Evolutionary conservation across 2,113 vertebrate species (phyloP).

Genomic region (Chascanopsetta lugubris): DNA sequence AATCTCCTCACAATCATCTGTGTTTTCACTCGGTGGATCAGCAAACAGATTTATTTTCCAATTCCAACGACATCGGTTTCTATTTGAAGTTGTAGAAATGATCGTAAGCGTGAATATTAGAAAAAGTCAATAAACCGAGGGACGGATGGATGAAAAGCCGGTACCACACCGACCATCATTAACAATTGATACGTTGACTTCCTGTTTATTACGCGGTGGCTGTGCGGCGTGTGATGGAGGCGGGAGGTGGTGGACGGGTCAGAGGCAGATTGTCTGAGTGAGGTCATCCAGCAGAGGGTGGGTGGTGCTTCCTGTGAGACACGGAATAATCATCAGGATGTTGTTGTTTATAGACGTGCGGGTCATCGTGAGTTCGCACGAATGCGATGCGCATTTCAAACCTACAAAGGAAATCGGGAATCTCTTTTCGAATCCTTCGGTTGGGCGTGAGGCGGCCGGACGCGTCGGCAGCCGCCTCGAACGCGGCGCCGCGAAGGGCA

Average conservation of each 20-base stretch:
- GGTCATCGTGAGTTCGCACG: not conserved
- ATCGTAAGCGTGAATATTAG: no score
- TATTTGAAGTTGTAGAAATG: no score
- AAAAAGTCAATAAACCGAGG: no score
- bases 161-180: no score
- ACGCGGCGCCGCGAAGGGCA: slow-evolving; percentile 1
- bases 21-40: no score
- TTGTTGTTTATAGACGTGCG: slow-evolving; percentile 1
- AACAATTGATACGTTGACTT: not conserved
- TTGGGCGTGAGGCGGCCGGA: slow-evolving; percentile 2
- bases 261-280: not conserved
- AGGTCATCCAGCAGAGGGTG: slow-evolving; percentile 13
- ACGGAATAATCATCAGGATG: slow-evolving; percentile 15
- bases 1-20: no score
- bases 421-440: not conserved
- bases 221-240: not conserved
- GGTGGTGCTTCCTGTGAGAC: slow-evolving; percentile 16
- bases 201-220: not conserved
- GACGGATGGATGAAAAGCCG: no score
- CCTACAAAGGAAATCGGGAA: not conserved
- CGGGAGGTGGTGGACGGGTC: not conserved
- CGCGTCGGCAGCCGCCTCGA: not conserved
- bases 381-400: not conserved
- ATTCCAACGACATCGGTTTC: no score
- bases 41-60: no score